Evolutionary conservation across 2,797 vertebrate species (phyloP), one percentile per base, ranked within the genome.

Genomic region (Pelobates cultripes): DNA sequence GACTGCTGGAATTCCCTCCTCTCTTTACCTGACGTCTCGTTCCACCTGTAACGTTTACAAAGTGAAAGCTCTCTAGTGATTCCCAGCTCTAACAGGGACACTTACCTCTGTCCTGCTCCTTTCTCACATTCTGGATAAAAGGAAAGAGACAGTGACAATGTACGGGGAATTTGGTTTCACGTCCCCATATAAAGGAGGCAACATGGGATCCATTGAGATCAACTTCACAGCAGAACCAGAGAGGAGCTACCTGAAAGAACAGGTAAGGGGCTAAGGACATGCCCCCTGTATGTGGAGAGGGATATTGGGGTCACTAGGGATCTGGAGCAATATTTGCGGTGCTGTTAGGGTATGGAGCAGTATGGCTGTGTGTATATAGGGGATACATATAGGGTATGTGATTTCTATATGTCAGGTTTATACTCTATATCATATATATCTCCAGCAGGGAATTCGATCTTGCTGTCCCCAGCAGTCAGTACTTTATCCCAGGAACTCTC

Each of bases 151-250:
- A 13, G 28, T 28, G 28, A 28, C 28, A 28, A 13, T 13, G 57
- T 3, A 4, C 14, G 3, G 57, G 14, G 10, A 13, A 13, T 60
- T 60, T 14, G 4, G 12, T 14, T 13, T 13, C 57, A 60, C 4
- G 15, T 2, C 2, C 57, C 15, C 3, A 28, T 80, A 80, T 80
- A 74, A 57, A 74, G 41, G 41, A 43, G 14, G 44, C 41, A 79
- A 40, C 28, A 80, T 80, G 78, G 78, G 28, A 28, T 28, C 28
- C 28, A 28, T 28, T 28, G 28, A 28, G 28, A 28, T 1, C 28
- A 28, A 68, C 14, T 15, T 8, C n/a, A 64, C 13, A 78, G 8
- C 13, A 14, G 53, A 5, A 28, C 9, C n/a, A 4, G 3, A 13
- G 43, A 67, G 61, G 7, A 0, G 28, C 63, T 14, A 5, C 5